Percentiles rank a stretch among this genome's conserved stretches.
Conservation (phyloP, 1,140 invertebrate genomes). For the Diorhabda sublineata region DNA sequence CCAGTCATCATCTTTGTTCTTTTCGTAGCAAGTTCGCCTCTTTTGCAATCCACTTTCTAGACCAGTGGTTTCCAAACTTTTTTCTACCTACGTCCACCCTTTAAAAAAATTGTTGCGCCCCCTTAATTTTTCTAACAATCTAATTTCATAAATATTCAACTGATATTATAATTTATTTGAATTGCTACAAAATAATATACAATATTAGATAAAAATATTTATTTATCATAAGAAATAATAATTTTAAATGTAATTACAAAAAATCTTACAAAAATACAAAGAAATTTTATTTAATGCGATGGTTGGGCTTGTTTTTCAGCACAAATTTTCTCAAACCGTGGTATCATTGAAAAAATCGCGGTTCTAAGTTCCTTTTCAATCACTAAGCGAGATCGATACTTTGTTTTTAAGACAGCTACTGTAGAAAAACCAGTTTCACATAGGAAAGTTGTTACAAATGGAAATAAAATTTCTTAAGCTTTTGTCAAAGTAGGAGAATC, state of each 20-base stretch:
- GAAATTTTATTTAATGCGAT: too few relatives aligned
- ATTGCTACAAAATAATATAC: neutral
- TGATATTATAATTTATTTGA: neutral
- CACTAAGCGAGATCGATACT: slow-evolving; percentile 25
- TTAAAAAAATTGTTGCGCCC: too few relatives aligned
- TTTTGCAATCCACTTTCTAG: too few relatives aligned
- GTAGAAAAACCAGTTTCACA: too few relatives aligned
- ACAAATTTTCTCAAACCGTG: slow-evolving; percentile 15
- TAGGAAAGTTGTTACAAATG: too few relatives aligned
- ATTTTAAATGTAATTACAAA: neutral
- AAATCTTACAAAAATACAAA: too few relatives aligned
- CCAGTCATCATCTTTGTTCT: too few relatives aligned
- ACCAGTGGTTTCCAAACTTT: too few relatives aligned
- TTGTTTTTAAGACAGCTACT: slow-evolving; percentile 6
- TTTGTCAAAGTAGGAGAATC: too few relatives aligned
- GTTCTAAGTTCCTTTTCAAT: slow-evolving; percentile 25
- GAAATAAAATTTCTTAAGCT: too few relatives aligned
- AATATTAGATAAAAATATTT: neutral
- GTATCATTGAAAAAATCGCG: slow-evolving; percentile 22
- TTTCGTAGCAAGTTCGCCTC: too few relatives aligned
- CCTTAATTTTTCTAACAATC: slow-evolving; percentile 1
- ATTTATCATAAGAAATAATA: neutral
- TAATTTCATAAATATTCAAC: neutral
- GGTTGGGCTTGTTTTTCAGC: neutral
- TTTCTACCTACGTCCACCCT: too few relatives aligned